Base-by-base conservation (phyloP, 2,113 vertebrate genomes). In the Eretmochelys imbricata region DNA sequence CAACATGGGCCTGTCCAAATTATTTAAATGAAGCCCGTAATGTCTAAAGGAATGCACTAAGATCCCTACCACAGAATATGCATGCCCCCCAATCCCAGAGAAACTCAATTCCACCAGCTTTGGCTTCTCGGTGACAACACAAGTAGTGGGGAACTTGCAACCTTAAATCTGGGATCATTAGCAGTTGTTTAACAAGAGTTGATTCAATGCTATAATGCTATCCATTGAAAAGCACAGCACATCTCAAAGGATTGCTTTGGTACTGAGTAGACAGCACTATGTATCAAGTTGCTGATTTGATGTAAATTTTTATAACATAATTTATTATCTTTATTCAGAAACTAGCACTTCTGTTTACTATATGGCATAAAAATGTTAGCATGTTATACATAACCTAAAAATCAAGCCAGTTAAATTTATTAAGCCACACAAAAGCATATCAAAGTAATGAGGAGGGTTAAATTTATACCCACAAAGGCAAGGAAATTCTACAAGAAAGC, bases 201-300 rank as follows among this genome's bases (percentile, higher is more conserved):
- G 59, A 42, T 65, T 88, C 16, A 57, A 11, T 79, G 54, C 8
- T 49, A 54, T n/a, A 42, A 35, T 12, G 11, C 20, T 20, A 31
- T 55, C 53, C 42, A 55, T n/a, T 12, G 59, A 76, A 72, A 75
- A 89, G 17, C 83, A 25, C 54, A 91, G 59, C 42, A 38, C 1
- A 1, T 29, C 20, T 14, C 1, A 2, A 38, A 10, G 22, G 57
- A 49, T 29, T 1, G 0, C 1, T 24, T 69, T 69, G n/a, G 54
- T 84, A 50, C 13, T 53, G 22, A 0, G 1, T n/a, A 27, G 65
- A 72, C 0, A 0, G 62, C n/a, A 78, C 20, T 69, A 0, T 0
- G 31, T 80, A 69, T 27, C 84, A 82, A 35, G 42, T 35, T 11
- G 1, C 42, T 54, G 75, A 75, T 10, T 24, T 13, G 1, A 8